Conservation (phyloP, 1,140 invertebrate genomes). For the Lepidurus arcticus region DNA sequence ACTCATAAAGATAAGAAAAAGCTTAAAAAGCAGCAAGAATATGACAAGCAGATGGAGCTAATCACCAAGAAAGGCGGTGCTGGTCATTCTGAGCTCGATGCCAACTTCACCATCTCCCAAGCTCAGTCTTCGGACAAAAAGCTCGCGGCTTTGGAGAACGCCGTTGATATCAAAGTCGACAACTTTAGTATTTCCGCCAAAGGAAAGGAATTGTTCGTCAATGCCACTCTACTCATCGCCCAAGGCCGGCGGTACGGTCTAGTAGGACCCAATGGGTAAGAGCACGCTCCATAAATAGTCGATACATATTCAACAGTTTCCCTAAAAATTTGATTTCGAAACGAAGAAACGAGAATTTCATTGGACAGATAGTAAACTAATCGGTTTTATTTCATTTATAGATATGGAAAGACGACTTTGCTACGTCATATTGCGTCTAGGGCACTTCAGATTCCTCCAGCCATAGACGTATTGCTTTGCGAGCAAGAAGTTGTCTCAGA, state of each 20-base stretch:
- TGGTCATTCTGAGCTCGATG: slow-evolving; percentile 78
- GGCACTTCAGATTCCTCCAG: slow-evolving; percentile 86
- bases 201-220: slow-evolving; percentile 95
- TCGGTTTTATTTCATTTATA: slow-evolving; percentile 43
- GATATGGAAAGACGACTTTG: slow-evolving; percentile 97
- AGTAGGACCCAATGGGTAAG: slow-evolving; percentile 94
- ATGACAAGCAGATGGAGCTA: slow-evolving; percentile 82
- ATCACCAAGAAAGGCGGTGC: slow-evolving; percentile 80
- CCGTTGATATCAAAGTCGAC: slow-evolving; percentile 96
- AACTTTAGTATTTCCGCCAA: slow-evolving; percentile 97
- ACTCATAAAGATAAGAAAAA: slow-evolving; percentile 40
- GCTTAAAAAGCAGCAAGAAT: slow-evolving; percentile 62
- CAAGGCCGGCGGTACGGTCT: slow-evolving; percentile 91
- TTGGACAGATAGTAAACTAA: slow-evolving; percentile 21
- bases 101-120: slow-evolving; percentile 95
- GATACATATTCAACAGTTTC: slow-evolving; percentile 4
- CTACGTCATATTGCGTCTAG: slow-evolving; percentile 84
- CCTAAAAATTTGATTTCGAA: too few relatives aligned
- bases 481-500: slow-evolving; percentile 98
- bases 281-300: slow-evolving; percentile 30
- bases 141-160: slow-evolving; percentile 79
- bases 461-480: slow-evolving; percentile 95
- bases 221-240: slow-evolving; percentile 90
- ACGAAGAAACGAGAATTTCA: slow-evolving; percentile 16
- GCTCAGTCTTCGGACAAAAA: slow-evolving; percentile 79